These are phyloP conservation scores for Drosophila subobscura DNA, from an alignment of 1,140 invertebrate species.

Conservation along the genomic window DNA sequence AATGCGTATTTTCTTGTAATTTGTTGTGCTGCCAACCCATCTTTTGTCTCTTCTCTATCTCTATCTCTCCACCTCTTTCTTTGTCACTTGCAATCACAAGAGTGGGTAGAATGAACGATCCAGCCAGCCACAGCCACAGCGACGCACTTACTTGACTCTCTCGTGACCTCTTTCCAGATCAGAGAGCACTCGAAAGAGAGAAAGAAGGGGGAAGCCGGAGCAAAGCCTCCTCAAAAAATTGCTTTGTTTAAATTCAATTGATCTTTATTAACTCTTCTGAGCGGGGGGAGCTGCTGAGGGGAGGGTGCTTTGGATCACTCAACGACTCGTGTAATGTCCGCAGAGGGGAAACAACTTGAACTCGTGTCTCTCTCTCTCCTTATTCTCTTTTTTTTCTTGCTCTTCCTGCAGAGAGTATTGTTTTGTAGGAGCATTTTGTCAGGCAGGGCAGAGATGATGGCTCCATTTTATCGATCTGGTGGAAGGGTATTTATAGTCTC, in stretches of 20 bases:
- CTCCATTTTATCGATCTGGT: too few species aligned
- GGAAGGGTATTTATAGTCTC: too few species aligned
- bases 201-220: neutral
- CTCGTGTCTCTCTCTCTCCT: slow-evolving; percentile 35
- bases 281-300: neutral
- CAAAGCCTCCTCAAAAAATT: slow-evolving; percentile 21
- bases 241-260: slow-evolving; percentile 82
- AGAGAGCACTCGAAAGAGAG: slow-evolving; percentile 26
- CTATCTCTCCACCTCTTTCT: slow-evolving; percentile 58
- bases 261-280: slow-evolving; percentile 70
- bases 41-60: slow-evolving; percentile 15
- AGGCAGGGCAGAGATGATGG: too few species aligned
- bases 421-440: too few species aligned
- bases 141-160: slow-evolving; percentile 52
- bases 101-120: slow-evolving; percentile 3
- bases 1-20: slow-evolving; percentile 71
- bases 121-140: neutral
- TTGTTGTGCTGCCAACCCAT: slow-evolving; percentile 55
- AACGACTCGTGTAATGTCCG: slow-evolving; percentile 65
- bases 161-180: slow-evolving; percentile 4
- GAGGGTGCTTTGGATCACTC: slow-evolving; percentile 17
- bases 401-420: slow-evolving; percentile 1
- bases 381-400: slow-evolving; percentile 23
- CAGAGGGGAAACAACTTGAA: slow-evolving; percentile 31
- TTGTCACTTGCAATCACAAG: slow-evolving; percentile 67